Evolutionary conservation across 2,113 vertebrate genomes (phyloP).

Genomic region (Nesogale talazaci): DNA sequence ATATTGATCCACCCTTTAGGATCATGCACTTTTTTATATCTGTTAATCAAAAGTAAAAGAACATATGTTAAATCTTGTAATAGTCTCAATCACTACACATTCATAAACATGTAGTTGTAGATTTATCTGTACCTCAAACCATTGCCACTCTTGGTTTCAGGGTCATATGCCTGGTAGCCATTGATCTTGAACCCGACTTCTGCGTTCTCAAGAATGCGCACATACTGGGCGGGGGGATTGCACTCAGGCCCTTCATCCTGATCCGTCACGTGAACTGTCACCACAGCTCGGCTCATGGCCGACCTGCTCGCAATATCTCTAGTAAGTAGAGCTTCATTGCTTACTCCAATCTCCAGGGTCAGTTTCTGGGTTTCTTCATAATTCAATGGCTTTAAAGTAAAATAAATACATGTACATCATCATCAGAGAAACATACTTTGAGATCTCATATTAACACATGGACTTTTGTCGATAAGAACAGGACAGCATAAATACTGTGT

Average conservation of each 20-base stretch:
- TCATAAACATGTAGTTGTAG: background rate
- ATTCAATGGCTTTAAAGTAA: conserved; percentile 88
- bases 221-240: conserved; percentile 76
- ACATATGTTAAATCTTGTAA: background rate
- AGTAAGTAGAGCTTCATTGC: conserved; percentile 88
- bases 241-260: conserved; percentile 93
- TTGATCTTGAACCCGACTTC: conserved; percentile 84
- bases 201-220: conserved; percentile 89
- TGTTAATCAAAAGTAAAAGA: conserved; percentile 48
- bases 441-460: background rate
- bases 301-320: conserved; percentile 74
- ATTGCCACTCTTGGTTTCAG: conserved; percentile 89
- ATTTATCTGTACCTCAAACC: conserved; percentile 88
- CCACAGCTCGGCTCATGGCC: conserved; percentile 81
- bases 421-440: background rate
- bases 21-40: conserved; percentile 75
- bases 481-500: background rate
- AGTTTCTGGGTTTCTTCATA: conserved; percentile 86
- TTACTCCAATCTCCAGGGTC: conserved; percentile 87
- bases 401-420: conserved; percentile 29
- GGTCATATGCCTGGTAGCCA: conserved; percentile 88
- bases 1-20: conserved; percentile 89
- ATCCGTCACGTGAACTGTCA: conserved; percentile 86
- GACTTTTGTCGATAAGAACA: background rate
- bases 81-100: background rate